Base-by-base conservation (phyloP, 2,888 invertebrate genomes). In the Oasisia sp. region DNA sequence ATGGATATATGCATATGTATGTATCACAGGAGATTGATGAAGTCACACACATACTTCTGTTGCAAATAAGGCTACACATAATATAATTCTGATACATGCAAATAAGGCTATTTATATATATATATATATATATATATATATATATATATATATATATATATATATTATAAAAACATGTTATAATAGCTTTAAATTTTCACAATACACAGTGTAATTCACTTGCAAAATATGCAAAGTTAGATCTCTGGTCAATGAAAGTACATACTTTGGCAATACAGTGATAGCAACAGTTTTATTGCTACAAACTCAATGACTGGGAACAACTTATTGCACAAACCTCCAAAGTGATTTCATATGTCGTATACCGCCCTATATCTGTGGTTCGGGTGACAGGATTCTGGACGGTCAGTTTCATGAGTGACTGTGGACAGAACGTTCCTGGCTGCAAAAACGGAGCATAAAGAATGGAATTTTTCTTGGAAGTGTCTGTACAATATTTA, bases 381-480 rank as follows among this genome's bases (percentile, higher is more conserved):
- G 74, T 74, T 27, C 74, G 74, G 19, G 74, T 74, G 74, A 74
- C 74, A 19, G 74, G 74, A 74, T 74, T 74, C 2, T 19, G 74
- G 74, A 74, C 74, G 74, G 74, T 74, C 74, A 74, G n/a, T n/a
- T 74, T 74, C 74, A 74, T 74, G 27, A 74, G 27, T 74, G 74
- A 74, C 74, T 27, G 7, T 19, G 74, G 74, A 74, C 74, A 74
- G 19, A n/a, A n/a, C n/a, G 27, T 74, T 27, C n/a, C 74, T 27
- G 74, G 74, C 74, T 74, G 74, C 74, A 74, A 74, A 74, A 50
- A 50, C 9, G 9, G 9, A 12, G 50, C 12, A 50, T 12, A 9
- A 50, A 50, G 50, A 9, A 50, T 8, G 50, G 9, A 50, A 14
- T 50, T 50, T 50, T 11, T 50, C 12, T 50, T 12, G 50, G 9